Evolutionary conservation across 2,797 vertebrate genomes (phyloP).

Genomic region (Poeciliopsis infans): DNA sequence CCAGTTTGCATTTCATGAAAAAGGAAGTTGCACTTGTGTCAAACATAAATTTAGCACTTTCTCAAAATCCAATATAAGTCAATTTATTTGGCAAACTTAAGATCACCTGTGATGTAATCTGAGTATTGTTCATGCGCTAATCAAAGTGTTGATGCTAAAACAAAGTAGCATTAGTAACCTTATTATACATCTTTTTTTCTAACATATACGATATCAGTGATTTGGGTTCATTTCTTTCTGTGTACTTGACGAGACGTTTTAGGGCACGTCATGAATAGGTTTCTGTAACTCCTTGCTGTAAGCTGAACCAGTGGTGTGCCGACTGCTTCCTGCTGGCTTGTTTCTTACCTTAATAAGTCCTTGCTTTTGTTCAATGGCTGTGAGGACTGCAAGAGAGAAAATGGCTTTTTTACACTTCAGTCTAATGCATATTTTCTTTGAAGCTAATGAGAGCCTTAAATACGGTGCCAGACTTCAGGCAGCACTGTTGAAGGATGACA

Average conservation of each 20-base stretch:
- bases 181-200: not conserved
- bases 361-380: constrained; percentile 53
- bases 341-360: constrained; percentile 79
- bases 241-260: constrained; percentile 15
- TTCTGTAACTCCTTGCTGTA: constrained; percentile 17
- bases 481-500: constrained; percentile 79
- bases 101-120: not conserved
- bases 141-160: not conserved
- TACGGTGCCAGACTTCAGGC: constrained; percentile 79
- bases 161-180: not conserved
- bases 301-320: constrained; percentile 18
- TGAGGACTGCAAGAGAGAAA: constrained; percentile 66
- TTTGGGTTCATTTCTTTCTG: not conserved
- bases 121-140: not conserved
- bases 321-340: constrained; percentile 52
- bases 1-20: too few species aligned
- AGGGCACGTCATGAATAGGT: constrained; percentile 26
- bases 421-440: constrained; percentile 84
- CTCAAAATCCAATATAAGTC: not conserved
- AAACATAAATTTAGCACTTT: not conserved
- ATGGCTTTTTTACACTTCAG: constrained; percentile 81
- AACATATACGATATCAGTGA: not conserved
- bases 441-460: constrained; percentile 86
- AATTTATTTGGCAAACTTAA: not conserved
- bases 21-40: not conserved